Percentiles rank a stretch among this genome's conserved stretches.
Conservation (phyloP, 2,113 vertebrate species). For the Gambusia affinis region DNA sequence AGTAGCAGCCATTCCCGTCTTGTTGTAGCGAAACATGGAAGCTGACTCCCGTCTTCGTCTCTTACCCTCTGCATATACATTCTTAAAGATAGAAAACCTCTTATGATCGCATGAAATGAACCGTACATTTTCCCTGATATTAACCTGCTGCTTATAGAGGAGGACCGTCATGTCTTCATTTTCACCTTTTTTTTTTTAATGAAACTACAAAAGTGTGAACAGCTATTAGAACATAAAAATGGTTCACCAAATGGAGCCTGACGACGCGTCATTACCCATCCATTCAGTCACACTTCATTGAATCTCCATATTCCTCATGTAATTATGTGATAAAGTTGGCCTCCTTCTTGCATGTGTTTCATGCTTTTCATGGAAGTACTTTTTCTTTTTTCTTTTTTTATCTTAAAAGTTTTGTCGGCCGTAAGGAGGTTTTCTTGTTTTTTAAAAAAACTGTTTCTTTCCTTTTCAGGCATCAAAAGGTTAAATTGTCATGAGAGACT, state of each 20-base stretch:
- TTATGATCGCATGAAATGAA: background rate
- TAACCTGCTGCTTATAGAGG: conserved; percentile 22
- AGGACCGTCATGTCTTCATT: conserved; percentile 11
- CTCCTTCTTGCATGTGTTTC: background rate
- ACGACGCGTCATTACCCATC: conserved; percentile 42
- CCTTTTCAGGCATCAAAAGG: background rate
- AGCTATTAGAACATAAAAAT: conserved; percentile 40
- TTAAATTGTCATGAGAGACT: conserved; percentile 5
- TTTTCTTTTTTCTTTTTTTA: background rate
- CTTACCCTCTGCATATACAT: background rate
- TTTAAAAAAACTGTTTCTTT: background rate
- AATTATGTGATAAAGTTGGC: conserved; percentile 13
- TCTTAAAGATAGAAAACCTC: background rate
- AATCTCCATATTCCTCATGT: conserved; percentile 31
- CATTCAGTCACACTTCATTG: conserved; percentile 35
- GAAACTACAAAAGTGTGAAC: conserved; percentile 25
- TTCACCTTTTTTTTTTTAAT: background rate
- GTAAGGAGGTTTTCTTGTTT: background rate
- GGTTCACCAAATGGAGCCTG: conserved; percentile 33
- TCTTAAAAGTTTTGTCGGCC: background rate
- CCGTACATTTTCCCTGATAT: background rate
- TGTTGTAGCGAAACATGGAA: background rate
- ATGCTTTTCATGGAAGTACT: background rate
- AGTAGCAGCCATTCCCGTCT: background rate
- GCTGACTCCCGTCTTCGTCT: conserved; percentile 1